Percentiles rank a stretch among this genome's conserved stretches.
These are phyloP conservation scores for Eospalax fontanierii DNA, from an alignment of 2,797 vertebrate species.

Conservation along the genomic window DNA sequence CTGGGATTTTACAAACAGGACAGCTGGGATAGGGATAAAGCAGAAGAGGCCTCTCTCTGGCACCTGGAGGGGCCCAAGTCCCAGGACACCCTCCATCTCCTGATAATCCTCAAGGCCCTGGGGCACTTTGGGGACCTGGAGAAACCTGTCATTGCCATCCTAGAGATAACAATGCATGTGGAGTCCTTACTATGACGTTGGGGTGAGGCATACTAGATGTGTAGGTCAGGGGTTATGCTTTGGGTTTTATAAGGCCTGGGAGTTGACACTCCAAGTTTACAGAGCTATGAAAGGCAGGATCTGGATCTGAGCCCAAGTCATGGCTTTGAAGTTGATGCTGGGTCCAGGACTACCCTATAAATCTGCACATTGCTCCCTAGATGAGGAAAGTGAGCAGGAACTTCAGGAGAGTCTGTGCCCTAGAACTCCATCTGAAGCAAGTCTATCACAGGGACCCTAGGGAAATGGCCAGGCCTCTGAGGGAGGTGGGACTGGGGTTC, in stretches of 20 bases:
- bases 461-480: accelerated
- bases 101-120: background rate
- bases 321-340: background rate
- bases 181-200: accelerated
- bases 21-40: background rate
- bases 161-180: accelerated
- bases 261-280: background rate
- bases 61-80: background rate
- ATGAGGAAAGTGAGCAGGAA: background rate
- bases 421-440: background rate
- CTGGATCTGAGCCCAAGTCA: background rate
- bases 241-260: background rate
- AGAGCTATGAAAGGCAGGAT: background rate
- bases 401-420: accelerated
- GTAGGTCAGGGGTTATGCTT: background rate
- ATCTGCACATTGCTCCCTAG: accelerated
- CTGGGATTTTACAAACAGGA: background rate
- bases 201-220: accelerated
- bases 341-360: background rate
- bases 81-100: background rate
- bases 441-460: background rate
- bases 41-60: conserved; percentile 12
- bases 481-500: no score
- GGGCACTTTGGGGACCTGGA: background rate
- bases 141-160: background rate